Base-by-base conservation (phyloP, 2,797 vertebrate genomes). In the Lagocephalus sceleratus region DNA sequence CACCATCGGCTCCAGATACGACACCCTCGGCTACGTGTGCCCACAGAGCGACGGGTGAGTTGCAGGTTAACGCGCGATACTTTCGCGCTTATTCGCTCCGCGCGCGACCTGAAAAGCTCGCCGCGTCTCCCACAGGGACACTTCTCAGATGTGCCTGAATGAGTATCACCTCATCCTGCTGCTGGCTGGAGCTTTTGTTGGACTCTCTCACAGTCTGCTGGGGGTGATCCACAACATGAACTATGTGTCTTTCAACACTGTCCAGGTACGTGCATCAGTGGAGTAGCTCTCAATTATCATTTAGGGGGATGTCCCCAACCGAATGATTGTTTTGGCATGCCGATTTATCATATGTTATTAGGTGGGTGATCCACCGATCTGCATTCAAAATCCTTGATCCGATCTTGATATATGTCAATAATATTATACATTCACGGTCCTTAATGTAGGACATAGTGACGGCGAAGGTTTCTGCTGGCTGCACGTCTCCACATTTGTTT, bases 141-240 rank as follows among this genome's bases (percentile, higher is more conserved):
- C 72, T 35, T 51, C 60, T 41, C 63, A 77, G 54, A 74, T 87
- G 78, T 99, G 95, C 85, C 85, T 99, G 54, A 99, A 98, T 25
- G 97, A 99, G 50, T 88, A 92, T 70, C 93, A 97, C 63, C 88
- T 98, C 53, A 88, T 97, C 65, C 82, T 95, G 23, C 78, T 98
- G 0, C 84, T 99, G 73, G 88, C 90, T 32, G 97, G 97, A 82
- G 94, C 92, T 51, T 99, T 98, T 70, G 87, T 94, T 73, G 97
- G 97, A 54, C 92, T 92, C 58, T 92, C 90, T 68, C 94, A 98
- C 22, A 95, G 95, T 72, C 90, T 99, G 44, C 83, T 90, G 25
- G 96, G 94, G 60, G 91, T 98, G 63, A 88, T 95, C 68, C 89
- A 94, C 78, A 96, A 96, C 78, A 92, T 95, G 89, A 96, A 95